A percentile compares a stretch with the other conserved stretches of the same genome.
Conservation (phyloP, 2,797 vertebrate genomes). For the Alectoris magna region DNA sequence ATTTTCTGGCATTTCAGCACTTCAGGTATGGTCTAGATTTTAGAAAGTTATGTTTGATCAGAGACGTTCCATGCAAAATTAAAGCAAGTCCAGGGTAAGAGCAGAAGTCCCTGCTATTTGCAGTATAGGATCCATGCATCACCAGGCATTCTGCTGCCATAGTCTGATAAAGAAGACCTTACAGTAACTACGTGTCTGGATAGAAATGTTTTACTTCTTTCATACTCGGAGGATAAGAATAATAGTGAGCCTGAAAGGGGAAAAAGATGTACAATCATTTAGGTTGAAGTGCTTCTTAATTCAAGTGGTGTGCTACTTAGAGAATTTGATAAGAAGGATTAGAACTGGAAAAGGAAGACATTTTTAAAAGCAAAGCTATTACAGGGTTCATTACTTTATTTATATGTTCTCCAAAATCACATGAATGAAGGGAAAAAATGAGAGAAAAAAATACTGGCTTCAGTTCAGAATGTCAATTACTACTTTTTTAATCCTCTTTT, state of each 20-base stretch:
- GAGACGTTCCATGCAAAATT: background rate
- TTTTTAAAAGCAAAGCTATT: conserved; percentile 76
- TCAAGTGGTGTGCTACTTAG: conserved; percentile 61
- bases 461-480: conserved; percentile 81
- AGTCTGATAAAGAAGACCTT: background rate
- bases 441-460: conserved; percentile 76
- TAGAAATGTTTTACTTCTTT: conserved; percentile 5
- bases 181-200: background rate
- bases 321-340: conserved; percentile 76
- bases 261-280: conserved; percentile 21
- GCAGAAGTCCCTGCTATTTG: background rate
- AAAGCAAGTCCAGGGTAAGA: background rate
- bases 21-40: background rate
- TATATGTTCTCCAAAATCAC: conserved; percentile 79
- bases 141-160: background rate
- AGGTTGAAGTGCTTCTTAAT: conserved; percentile 44
- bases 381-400: conserved; percentile 77
- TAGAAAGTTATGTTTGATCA: background rate
- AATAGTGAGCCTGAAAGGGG: background rate
- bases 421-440: conserved; percentile 75
- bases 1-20: background rate
- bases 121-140: background rate
- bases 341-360: conserved; percentile 73
- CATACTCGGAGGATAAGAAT: background rate
- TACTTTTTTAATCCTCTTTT: conserved; percentile 84